Conservation (phyloP, 2,888 invertebrate genomes). For the Adela reaumurella region DNA sequence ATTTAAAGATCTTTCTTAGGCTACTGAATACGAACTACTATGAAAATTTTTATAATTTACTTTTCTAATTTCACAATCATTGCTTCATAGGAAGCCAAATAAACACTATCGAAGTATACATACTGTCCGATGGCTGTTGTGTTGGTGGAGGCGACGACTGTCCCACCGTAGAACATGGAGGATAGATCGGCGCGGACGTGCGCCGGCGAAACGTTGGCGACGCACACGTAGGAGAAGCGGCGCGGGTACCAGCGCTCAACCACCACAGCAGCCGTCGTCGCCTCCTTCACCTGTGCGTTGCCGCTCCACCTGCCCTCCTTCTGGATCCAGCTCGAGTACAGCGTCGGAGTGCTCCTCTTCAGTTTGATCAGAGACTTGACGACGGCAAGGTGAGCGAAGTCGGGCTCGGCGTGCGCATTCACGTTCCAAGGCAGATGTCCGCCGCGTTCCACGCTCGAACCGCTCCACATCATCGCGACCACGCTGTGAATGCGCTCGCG, state of each 20-base stretch:
- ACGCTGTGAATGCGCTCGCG: conserved; percentile 64
- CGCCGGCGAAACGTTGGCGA: conserved; percentile 65
- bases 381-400: conserved; percentile 49
- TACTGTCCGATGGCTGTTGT: conserved; percentile 30
- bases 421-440: conserved; percentile 65
- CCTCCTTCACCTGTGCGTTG: conserved; percentile 66
- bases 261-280: conserved; percentile 63
- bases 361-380: conserved; percentile 59
- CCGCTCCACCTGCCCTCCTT: conserved; percentile 61
- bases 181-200: conserved; percentile 68
- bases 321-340: conserved; percentile 67
- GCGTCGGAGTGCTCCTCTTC: conserved; percentile 62
- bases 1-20: neutral
- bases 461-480: conserved; percentile 65
- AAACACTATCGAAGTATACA: conserved; percentile 39
- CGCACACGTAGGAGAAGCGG: conserved; percentile 70
- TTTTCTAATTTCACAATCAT: conserved; percentile 43
- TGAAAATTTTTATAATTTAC: conserved; percentile 14
- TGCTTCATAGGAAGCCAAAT: conserved; percentile 41
- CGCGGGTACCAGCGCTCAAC: conserved; percentile 77
- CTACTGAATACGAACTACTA: neutral
- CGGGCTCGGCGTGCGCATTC: conserved; percentile 41
- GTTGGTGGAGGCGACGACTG: conserved; percentile 40
- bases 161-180: conserved; percentile 71
- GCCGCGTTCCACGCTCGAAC: conserved; percentile 27